A percentile compares a stretch with the other conserved stretches of the same genome.
These are phyloP conservation scores for Euleptes europaea DNA, from an alignment of 2,113 vertebrate species.

Conservation along the genomic window DNA sequence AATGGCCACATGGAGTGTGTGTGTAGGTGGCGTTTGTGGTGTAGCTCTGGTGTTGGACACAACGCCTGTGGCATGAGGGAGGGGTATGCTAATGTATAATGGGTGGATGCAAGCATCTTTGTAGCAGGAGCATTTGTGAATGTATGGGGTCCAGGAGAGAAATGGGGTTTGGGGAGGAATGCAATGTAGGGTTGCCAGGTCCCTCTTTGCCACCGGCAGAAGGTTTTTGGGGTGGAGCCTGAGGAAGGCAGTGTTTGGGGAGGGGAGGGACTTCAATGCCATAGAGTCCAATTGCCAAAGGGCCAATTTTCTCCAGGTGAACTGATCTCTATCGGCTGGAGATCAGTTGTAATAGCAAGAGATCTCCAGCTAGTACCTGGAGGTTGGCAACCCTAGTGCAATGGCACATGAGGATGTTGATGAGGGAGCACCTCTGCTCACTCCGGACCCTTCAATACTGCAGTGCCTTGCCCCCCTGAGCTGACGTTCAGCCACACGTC, in stretches of 20 bases:
- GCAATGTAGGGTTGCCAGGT: too few relatives aligned
- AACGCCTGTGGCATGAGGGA: not conserved
- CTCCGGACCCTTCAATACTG: not conserved
- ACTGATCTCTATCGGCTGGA: too few relatives aligned
- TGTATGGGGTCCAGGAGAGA: not conserved
- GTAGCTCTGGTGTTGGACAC: not conserved
- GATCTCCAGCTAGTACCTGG: too few relatives aligned
- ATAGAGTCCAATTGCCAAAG: too few relatives aligned
- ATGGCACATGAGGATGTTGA: not conserved
- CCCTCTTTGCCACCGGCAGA: too few relatives aligned
- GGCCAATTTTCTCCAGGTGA: too few relatives aligned
- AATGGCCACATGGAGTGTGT: slow-evolving; percentile 6
- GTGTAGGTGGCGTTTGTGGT: slow-evolving; percentile 1
- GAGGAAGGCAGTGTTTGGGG: too few relatives aligned
- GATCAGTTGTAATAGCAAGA: too few relatives aligned
- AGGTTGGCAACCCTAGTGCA: too few relatives aligned
- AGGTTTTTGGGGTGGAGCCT: too few relatives aligned
- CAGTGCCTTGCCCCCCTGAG: not conserved
- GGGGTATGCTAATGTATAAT: slow-evolving; percentile 1
- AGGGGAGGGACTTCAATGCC: too few relatives aligned
- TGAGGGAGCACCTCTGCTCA: not conserved
- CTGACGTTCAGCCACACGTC: not conserved
- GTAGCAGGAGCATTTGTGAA: not conserved
- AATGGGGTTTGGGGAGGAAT: too few relatives aligned
- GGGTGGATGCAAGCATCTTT: slow-evolving; percentile 34